Percentiles rank a stretch among this genome's conserved stretches.
phyloP scores from a whole-genome alignment of 2,113 vertebrate species.

The Pandion haliaetus region DNA sequence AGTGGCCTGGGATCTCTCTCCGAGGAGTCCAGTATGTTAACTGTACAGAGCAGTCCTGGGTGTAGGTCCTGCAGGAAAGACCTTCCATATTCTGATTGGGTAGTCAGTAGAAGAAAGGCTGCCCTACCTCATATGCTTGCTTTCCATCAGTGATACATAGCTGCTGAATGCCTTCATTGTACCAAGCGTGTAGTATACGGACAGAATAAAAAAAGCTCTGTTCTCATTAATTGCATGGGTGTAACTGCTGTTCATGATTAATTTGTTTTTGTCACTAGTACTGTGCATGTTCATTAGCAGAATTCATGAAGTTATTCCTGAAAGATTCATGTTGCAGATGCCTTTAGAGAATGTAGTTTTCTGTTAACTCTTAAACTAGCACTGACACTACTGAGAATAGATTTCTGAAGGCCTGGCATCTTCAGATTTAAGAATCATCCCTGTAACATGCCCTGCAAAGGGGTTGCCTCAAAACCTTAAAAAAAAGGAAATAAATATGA shows the following conservation, averaged over 20 bases:
- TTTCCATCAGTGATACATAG: neutral
- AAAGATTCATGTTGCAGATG: neutral
- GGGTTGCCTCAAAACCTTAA: neutral
- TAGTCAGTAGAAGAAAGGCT: neutral
- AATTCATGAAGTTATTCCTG: neutral
- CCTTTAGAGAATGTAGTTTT: neutral
- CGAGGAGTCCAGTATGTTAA: rapidly evolving
- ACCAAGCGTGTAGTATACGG: rapidly evolving
- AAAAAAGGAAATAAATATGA: neutral
- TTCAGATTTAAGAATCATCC: neutral
- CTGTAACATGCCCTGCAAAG: neutral
- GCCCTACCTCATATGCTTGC: neutral
- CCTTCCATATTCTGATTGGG: rapidly evolving
- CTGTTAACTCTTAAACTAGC: neutral
- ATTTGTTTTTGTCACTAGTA: neutral
- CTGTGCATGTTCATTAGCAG: neutral
- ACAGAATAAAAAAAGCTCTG: neutral
- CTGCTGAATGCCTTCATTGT: neutral
- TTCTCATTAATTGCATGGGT: neutral
- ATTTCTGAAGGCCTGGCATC: neutral
- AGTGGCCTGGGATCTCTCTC: neutral
- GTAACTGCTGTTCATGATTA: neutral
- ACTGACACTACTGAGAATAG: neutral
- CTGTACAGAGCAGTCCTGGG: neutral
- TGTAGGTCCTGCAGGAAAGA: neutral